Base-by-base conservation (phyloP, 2,888 invertebrate species). In the Lutraria lutraria region DNA sequence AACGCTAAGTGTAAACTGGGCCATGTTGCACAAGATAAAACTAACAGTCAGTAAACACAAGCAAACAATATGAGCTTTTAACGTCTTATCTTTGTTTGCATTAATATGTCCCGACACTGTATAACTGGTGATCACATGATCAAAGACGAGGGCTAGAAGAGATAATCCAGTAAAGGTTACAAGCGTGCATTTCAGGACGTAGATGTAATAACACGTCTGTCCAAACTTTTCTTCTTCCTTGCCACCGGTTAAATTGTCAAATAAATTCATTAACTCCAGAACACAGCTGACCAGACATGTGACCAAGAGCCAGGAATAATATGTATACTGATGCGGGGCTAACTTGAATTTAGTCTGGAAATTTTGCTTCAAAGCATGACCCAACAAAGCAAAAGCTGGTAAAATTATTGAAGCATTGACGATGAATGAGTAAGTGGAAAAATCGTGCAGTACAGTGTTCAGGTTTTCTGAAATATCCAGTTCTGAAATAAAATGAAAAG, bases 181-280 rank as follows among this genome's bases (percentile, higher is more conserved):
- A 68, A 87, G 31, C 3, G 83, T 56, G 19, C 83, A 54, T 54
- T 87, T 34, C 19, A 87, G 29, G 16, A 87, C 87, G 54, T 87
- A 87, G 8, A 87, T 79, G 54, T 87, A 87, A 83, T 87, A 87
- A 83, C 87, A 87, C 10, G 82, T 72, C 25, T 76, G 72, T 2
- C 87, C 82, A 13, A 83, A 87, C 25, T 87, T 87, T 34, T 29
- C 29, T 19, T 82, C 56, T 31, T 79, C n/a, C 13, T 82, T 76
- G 8, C 53, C 76, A 21, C 72, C 83, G 15, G 56, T 60, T 3
- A 87, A 25, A 21, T 79, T 87, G 53, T 87, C 87, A 21, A 87
- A 87, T 60, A 87, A 60, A 53, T 87, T 87, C 54, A 87, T 29
- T 8, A 87, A 31, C 34, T 87, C 76, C n/a, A 87, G 68, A n/a